Evolutionary conservation across 53 echinoderm and acorn worm species (phyloP).

Genomic region (Stichopus horrens): DNA sequence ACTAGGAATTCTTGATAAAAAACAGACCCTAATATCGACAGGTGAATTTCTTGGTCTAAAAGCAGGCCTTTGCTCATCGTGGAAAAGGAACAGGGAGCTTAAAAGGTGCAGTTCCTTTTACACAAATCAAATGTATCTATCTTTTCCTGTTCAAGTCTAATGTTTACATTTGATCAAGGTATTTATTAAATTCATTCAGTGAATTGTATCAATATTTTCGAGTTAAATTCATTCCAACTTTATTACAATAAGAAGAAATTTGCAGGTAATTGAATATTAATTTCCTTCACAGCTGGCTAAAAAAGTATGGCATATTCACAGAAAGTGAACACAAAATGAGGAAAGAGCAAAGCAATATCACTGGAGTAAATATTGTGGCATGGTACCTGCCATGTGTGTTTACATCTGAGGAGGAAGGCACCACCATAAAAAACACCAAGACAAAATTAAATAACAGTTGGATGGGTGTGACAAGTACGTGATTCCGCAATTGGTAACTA

Average conservation of each 20-base stretch:
- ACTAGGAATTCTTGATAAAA: not conserved
- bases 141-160: too few relatives aligned
- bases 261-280: not conserved
- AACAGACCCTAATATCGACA: not conserved
- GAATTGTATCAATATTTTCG: too few relatives aligned
- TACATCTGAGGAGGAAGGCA: not conserved
- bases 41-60: not conserved
- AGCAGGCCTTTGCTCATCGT: slow-evolving; percentile 5
- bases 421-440: not conserved
- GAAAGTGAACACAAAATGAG: not conserved
- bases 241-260: not conserved
- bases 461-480: not conserved
- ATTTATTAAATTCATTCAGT: too few relatives aligned
- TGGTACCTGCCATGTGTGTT: not conserved
- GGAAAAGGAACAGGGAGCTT: not conserved
- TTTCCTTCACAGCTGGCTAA: not conserved
- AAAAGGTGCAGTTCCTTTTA: not conserved
- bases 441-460: not conserved
- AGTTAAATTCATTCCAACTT: not conserved
- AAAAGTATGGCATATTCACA: not conserved
- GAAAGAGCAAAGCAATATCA: not conserved
- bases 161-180: too few relatives aligned
- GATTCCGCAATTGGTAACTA: not conserved
- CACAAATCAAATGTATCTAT: too few relatives aligned
- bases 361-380: not conserved